Conservation (phyloP, 2,113 vertebrate species). For the Aphyosemion australe region DNA sequence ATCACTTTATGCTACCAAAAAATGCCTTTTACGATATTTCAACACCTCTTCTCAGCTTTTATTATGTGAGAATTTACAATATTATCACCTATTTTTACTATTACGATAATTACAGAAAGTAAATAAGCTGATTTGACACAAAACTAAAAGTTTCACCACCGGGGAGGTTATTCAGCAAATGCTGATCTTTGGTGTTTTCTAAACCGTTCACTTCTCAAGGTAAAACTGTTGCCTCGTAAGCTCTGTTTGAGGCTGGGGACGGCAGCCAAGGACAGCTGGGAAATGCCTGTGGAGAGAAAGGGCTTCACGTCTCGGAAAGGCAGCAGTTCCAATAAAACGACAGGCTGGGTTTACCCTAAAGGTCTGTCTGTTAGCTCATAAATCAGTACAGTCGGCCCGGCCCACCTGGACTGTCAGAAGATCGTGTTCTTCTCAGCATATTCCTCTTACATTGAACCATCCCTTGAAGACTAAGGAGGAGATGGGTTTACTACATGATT, state of each 20-base stretch:
- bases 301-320: constrained; percentile 29
- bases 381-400: constrained; percentile 16
- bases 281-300: constrained; percentile 46
- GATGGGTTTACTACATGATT: constrained; percentile 63
- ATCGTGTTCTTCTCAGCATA: constrained; percentile 45
- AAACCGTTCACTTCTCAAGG: constrained; percentile 30
- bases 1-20: too few species aligned
- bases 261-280: constrained; percentile 44
- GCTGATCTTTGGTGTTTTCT: constrained; percentile 33
- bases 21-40: neutral
- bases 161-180: constrained; percentile 41
- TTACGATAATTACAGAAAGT: neutral
- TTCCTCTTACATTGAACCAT: constrained; percentile 54
- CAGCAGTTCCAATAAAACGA: constrained; percentile 28
- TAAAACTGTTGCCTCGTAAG: constrained; percentile 50
- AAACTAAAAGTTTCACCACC: constrained; percentile 15
- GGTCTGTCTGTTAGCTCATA: constrained; percentile 20
- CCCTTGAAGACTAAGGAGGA: constrained; percentile 59
- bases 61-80: constrained; percentile 2
- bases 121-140: constrained; percentile 27
- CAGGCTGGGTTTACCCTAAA: constrained; percentile 43
- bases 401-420: constrained; percentile 55
- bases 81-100: neutral
- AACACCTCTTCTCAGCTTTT: neutral
- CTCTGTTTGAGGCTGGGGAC: constrained; percentile 19